These are phyloP conservation scores for Pogona vitticeps DNA, from an alignment of 2,113 vertebrate species.

Conservation along the genomic window DNA sequence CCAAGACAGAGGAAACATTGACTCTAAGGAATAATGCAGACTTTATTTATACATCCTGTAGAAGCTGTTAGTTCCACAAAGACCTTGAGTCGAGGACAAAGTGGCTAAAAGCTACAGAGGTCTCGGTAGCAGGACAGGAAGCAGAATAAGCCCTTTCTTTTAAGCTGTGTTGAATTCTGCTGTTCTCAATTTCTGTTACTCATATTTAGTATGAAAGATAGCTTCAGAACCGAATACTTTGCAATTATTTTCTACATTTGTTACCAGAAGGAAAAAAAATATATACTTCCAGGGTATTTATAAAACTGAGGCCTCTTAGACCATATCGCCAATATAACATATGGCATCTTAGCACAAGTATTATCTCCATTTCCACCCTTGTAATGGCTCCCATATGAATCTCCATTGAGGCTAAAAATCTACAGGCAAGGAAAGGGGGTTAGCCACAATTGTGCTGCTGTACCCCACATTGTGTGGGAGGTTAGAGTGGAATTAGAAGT, in stretches of 20 bases:
- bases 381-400: neutral
- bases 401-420: neutral
- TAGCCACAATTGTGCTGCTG: neutral
- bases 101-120: neutral
- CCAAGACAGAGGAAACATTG: neutral
- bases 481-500: neutral
- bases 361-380: neutral
- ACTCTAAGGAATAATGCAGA: neutral
- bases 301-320: neutral
- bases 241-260: neutral
- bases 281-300: neutral
- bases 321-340: neutral
- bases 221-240: neutral
- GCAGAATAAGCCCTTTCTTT: neutral
- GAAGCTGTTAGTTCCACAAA: neutral
- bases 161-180: neutral
- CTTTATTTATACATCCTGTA: slow-evolving; percentile 2
- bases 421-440: neutral
- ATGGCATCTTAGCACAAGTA: neutral
- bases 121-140: neutral
- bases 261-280: neutral
- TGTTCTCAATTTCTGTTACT: neutral
- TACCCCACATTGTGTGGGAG: neutral
- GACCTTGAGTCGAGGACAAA: slow-evolving; percentile 6
- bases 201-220: neutral